Percentiles rank a stretch among this genome's conserved stretches.
These are phyloP conservation scores for Centropus bengalensis DNA, from an alignment of 2,113 vertebrate species.

Conservation along the genomic window DNA sequence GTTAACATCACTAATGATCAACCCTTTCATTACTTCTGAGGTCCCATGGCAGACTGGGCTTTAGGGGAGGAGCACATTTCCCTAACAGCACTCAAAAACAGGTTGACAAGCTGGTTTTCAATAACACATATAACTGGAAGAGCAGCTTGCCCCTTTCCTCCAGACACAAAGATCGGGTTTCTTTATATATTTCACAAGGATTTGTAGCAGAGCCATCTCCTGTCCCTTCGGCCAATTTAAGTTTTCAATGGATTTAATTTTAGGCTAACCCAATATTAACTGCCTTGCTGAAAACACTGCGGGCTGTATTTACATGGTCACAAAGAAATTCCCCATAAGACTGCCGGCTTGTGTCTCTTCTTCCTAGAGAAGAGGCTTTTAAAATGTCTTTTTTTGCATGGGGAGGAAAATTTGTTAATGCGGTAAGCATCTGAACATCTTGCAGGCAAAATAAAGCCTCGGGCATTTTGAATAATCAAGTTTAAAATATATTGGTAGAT, in stretches of 20 bases:
- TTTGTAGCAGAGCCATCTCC: not conserved
- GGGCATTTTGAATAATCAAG: not conserved
- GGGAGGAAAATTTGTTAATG: not conserved
- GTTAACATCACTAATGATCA: not conserved
- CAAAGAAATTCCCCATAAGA: not conserved
- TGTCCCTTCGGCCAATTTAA: not conserved
- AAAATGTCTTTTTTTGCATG: not conserved
- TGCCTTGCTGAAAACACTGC: not conserved
- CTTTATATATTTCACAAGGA: not conserved
- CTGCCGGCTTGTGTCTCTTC: not conserved
- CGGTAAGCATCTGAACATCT: not conserved
- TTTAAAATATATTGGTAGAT: not conserved
- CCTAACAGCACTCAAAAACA: not conserved
- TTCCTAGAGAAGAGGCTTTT: not conserved
- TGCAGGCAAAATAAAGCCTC: not conserved
- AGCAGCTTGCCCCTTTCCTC: not conserved
- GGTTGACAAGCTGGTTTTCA: not conserved
- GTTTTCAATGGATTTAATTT: not conserved
- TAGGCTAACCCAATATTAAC: not conserved
- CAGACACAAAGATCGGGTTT: not conserved
- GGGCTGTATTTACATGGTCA: not conserved
- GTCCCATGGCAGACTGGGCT: not conserved
- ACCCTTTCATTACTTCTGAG: not conserved
- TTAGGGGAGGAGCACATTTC: not conserved
- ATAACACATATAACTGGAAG: not conserved